phyloP scores from a whole-genome alignment of 1,140 invertebrate genomes.

The Drosophila kohkoa region DNA sequence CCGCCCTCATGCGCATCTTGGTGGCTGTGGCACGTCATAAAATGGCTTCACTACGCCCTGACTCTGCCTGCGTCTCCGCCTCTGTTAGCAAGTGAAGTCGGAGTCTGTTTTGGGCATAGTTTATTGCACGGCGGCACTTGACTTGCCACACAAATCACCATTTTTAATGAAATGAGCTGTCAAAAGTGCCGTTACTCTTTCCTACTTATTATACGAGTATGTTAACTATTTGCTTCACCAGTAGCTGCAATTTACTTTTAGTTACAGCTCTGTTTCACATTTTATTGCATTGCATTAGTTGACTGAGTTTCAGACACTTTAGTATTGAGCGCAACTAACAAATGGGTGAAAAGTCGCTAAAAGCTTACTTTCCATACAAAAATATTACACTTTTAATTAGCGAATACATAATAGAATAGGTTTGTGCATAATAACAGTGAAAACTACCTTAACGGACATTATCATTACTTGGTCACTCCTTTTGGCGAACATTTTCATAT shows the following conservation, averaged over 20 bases:
- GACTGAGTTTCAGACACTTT: constrained; percentile 16
- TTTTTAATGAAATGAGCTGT: constrained; percentile 68
- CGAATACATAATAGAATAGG: no score
- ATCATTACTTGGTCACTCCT: no score
- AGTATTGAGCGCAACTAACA: neutral
- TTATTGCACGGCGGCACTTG: constrained; percentile 44
- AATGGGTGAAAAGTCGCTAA: neutral
- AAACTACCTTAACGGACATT: no score
- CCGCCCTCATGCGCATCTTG: neutral
- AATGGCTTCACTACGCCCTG: constrained; percentile 35
- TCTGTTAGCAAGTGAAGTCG: neutral
- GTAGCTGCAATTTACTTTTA: constrained; percentile 31
- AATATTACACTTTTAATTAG: no score
- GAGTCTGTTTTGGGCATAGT: constrained; percentile 26
- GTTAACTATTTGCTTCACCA: neutral
- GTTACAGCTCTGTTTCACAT: neutral
- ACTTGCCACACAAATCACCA: constrained; percentile 65
- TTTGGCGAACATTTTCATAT: no score
- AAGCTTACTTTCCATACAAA: no score
- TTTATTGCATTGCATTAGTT: constrained; percentile 27
- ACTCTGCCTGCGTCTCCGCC: constrained; percentile 1
- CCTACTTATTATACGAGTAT: neutral
- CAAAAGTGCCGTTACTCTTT: constrained; percentile 44
- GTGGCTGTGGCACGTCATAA: constrained; percentile 23
- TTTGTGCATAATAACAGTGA: no score